Conservation (phyloP, 37 sponge, comb jelly and placozoan genomes). For the Geodia barretti region DNA sequence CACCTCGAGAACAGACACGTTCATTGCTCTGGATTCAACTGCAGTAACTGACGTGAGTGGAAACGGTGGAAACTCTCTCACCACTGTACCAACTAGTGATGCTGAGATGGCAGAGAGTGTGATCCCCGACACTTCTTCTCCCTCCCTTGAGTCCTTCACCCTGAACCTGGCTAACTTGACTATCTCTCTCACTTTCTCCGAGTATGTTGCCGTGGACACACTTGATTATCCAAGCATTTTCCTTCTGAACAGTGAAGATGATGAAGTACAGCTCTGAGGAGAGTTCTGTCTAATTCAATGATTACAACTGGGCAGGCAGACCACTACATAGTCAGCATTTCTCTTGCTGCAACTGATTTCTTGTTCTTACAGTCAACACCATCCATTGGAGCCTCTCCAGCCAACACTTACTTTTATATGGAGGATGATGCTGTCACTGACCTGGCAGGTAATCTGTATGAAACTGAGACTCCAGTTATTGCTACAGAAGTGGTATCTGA, state of each 20-base stretch:
- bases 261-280: constrained; percentile 3
- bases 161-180: constrained; percentile 65
- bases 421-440: constrained; percentile 46
- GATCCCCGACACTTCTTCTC: constrained; percentile 61
- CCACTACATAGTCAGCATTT: constrained; percentile 51
- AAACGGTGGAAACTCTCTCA: constrained; percentile 65
- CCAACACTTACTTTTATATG: constrained; percentile 64
- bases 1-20: constrained; percentile 44
- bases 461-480: constrained; percentile 3
- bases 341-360: constrained; percentile 65
- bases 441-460: constrained; percentile 42
- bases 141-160: constrained; percentile 42
- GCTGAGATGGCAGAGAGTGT: constrained; percentile 39
- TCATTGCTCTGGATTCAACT: constrained; percentile 54
- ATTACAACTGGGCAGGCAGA: constrained; percentile 50
- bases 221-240: constrained; percentile 27
- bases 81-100: constrained; percentile 17
- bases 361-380: constrained; percentile 42
- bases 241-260: constrained; percentile 26
- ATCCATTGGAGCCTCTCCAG: constrained; percentile 33
- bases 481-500: constrained; percentile 62
- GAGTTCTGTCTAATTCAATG: constrained; percentile 46
- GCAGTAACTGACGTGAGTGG: constrained; percentile 79
- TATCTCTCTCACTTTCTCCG: constrained; percentile 79
- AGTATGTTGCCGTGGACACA: constrained; percentile 64